Evolutionary conservation across 2,888 invertebrate genomes (phyloP).

Genomic region (Sepioteuthis lessoniana): DNA sequence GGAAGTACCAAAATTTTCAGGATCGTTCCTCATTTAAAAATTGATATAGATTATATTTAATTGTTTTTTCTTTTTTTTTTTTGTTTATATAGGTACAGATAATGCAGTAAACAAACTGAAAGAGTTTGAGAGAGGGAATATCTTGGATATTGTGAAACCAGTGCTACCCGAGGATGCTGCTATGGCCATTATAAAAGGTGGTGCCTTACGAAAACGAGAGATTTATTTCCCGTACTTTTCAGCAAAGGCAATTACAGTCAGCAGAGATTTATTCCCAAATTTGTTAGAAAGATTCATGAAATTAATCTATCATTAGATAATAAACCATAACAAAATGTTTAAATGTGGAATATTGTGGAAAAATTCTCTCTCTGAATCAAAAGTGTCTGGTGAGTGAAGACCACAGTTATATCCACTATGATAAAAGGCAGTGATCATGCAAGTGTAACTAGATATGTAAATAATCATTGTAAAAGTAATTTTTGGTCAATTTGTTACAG

Average conservation of each 20-base stretch:
- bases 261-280: conserved; percentile 62
- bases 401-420: no score
- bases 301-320: conserved; percentile 17
- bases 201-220: conserved; percentile 62
- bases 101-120: conserved; percentile 63
- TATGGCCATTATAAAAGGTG: conserved; percentile 67
- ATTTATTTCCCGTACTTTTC: conserved; percentile 66
- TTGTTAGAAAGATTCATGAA: conserved; percentile 52
- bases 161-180: conserved; percentile 69
- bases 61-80: background rate
- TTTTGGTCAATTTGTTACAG: no score
- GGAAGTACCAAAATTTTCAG: no score
- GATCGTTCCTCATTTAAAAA: no score
- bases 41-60: no score
- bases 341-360: no score
- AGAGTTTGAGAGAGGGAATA: conserved; percentile 58
- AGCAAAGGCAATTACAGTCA: conserved; percentile 56
- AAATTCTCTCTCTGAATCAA: no score
- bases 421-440: no score
- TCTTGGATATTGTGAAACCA: conserved; percentile 58
- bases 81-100: conserved; percentile 65
- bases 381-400: no score
- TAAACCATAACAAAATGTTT: no score
- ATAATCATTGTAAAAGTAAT: no score
- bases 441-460: no score